Percentiles rank a stretch among this genome's conserved stretches.
These are phyloP conservation scores for Aphaenogaster ashmeadi DNA, from an alignment of 1,140 invertebrate genomes.

Conservation along the genomic window DNA sequence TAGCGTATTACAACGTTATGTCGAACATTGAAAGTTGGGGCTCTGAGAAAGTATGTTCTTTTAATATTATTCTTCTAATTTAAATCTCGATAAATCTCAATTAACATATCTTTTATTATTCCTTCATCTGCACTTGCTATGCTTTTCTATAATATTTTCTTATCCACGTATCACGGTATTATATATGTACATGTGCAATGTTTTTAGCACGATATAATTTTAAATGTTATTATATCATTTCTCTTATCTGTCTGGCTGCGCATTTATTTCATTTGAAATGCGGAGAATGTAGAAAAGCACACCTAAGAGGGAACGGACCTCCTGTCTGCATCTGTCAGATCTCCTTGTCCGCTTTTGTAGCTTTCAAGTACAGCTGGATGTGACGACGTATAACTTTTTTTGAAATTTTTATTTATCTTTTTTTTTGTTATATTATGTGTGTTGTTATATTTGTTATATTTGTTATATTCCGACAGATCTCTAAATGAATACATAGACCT, in stretches of 20 bases:
- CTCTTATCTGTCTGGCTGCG: neutral
- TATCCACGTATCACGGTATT: neutral
- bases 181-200: neutral
- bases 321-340: constrained; percentile 9
- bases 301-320: neutral
- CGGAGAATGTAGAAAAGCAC: constrained; percentile 3
- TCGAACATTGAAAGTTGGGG: neutral
- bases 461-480: neutral
- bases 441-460: neutral
- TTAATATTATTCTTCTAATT: neutral
- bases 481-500: neutral
- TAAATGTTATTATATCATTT: neutral
- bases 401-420: too few species aligned
- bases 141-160: neutral
- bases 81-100: neutral
- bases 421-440: too few species aligned
- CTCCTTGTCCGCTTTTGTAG: neutral
- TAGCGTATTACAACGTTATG: neutral
- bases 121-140: neutral
- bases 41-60: neutral
- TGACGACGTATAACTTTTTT: neutral
- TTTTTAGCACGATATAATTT: neutral
- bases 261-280: constrained; percentile 30
- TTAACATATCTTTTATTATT: neutral
- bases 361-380: neutral